Evolutionary conservation across 2,113 vertebrate genomes (phyloP).

Genomic region (Chitala chitala): DNA sequence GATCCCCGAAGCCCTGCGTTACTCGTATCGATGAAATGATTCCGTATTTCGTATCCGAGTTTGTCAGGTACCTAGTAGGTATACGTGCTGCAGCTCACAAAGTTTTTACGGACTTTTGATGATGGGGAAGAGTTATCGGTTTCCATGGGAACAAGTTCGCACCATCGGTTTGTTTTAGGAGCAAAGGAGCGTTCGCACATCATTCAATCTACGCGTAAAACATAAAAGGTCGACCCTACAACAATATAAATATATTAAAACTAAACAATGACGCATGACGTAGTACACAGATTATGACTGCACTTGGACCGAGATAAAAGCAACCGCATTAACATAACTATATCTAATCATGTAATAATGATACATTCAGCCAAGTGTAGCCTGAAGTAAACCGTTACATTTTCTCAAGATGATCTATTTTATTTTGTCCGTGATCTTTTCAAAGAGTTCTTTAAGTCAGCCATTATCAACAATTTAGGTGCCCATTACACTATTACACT

Average conservation of each 20-base stretch:
- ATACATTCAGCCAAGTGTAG: background rate
- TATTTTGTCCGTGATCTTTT: slow-evolving; percentile 1
- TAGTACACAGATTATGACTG: too few species aligned
- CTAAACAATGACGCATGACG: too few species aligned
- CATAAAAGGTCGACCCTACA: slow-evolving; percentile 17
- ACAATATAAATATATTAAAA: too few species aligned
- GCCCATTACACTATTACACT: background rate
- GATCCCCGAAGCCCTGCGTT: too few species aligned
- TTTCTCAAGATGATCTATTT: background rate
- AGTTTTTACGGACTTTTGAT: background rate
- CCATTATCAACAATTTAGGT: slow-evolving; percentile 8
- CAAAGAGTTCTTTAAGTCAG: background rate
- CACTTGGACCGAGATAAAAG: too few species aligned
- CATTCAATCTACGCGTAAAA: slow-evolving; percentile 25
- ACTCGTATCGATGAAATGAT: too few species aligned
- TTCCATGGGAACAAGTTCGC: slow-evolving; percentile 42
- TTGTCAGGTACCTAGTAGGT: too few species aligned
- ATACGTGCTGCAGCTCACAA: too few species aligned
- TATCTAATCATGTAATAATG: too few species aligned
- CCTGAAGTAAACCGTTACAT: background rate
- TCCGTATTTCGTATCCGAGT: too few species aligned
- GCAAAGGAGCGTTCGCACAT: slow-evolving; percentile 34
- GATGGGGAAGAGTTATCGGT: slow-evolving; percentile 36
- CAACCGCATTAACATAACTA: too few species aligned
- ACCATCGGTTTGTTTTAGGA: slow-evolving; percentile 27